Percentiles rank a stretch among this genome's conserved stretches.
phyloP scores from a whole-genome alignment of 2,113 vertebrate genomes.

The Ceyx melanurus region DNA sequence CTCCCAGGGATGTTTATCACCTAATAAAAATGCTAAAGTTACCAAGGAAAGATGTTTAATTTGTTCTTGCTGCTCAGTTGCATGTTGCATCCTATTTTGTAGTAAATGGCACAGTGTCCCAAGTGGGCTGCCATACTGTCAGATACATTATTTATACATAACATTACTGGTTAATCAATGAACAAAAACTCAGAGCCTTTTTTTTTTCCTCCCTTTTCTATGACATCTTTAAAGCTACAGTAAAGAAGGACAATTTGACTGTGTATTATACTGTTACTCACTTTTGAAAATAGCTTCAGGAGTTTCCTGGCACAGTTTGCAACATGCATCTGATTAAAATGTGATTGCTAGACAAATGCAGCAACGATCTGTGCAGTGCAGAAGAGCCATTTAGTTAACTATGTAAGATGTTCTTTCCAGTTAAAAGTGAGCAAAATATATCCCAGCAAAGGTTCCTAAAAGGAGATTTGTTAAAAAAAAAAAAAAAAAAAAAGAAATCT shows the following conservation, averaged over 20 bases:
- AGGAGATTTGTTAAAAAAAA: neutral
- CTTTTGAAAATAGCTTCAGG: conserved; percentile 43
- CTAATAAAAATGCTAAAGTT: conserved; percentile 84
- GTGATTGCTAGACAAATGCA: conserved; percentile 61
- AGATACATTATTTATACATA: conserved; percentile 86
- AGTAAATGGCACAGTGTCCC: conserved; percentile 83
- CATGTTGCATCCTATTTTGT: conserved; percentile 82
- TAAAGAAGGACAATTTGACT: conserved; percentile 24
- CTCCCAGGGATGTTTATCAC: conserved; percentile 75
- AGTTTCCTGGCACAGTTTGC: conserved; percentile 23
- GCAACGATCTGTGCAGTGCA: conserved; percentile 29
- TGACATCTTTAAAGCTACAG: conserved; percentile 75
- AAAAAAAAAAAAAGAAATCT: neutral
- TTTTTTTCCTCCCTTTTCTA: neutral
- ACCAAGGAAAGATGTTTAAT: conserved; percentile 81
- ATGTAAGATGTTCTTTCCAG: neutral
- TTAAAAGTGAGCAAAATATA: neutral
- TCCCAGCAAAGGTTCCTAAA: neutral
- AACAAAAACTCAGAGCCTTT: conserved; percentile 74
- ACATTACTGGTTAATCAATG: conserved; percentile 85
- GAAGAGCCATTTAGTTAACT: conserved; percentile 65
- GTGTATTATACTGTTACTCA: conserved; percentile 7
- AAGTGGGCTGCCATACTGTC: conserved; percentile 82
- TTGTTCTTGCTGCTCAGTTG: conserved; percentile 80
- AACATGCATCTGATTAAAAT: conserved; percentile 40